Conservation (phyloP, 2,113 vertebrate species). For the Zosterops lateralis region DNA sequence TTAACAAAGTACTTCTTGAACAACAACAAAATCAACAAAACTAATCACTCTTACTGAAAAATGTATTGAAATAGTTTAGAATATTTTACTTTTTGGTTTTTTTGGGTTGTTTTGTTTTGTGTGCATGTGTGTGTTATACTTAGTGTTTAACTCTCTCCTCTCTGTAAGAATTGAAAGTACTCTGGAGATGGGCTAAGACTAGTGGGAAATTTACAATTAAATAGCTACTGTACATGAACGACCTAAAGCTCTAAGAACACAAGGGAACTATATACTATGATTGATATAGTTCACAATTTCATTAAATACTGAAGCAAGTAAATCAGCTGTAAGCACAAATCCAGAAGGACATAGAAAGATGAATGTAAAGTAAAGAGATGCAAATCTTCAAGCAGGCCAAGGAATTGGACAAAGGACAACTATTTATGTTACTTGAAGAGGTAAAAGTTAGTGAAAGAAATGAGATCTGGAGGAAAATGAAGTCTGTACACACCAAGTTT, state of each 20-base stretch:
- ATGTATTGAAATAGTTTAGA: not conserved
- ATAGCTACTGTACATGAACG: not conserved
- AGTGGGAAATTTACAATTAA: conserved; percentile 17
- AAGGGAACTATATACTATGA: not conserved
- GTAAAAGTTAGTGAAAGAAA: not conserved
- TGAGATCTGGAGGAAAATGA: not conserved
- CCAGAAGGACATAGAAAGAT: not conserved
- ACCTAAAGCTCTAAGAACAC: conserved; percentile 6
- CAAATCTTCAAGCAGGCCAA: conserved; percentile 4
- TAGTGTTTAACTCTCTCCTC: not conserved
- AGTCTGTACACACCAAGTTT: not conserved
- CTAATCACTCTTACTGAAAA: not conserved
- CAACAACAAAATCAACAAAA: not conserved
- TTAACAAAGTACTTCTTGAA: not conserved
- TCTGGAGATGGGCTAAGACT: not conserved
- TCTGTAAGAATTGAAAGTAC: not conserved
- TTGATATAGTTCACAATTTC: conserved; percentile 31
- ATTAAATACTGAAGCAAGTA: not conserved
- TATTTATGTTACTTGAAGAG: not conserved
- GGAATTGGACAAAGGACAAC: conserved; percentile 4
- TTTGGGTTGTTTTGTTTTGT: not conserved
- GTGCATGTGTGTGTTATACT: not conserved
- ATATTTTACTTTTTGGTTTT: not conserved
- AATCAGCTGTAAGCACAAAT: not conserved
- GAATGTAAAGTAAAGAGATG: not conserved